Conservation (phyloP, 2,888 invertebrate species). For the Athalia circularis region DNA sequence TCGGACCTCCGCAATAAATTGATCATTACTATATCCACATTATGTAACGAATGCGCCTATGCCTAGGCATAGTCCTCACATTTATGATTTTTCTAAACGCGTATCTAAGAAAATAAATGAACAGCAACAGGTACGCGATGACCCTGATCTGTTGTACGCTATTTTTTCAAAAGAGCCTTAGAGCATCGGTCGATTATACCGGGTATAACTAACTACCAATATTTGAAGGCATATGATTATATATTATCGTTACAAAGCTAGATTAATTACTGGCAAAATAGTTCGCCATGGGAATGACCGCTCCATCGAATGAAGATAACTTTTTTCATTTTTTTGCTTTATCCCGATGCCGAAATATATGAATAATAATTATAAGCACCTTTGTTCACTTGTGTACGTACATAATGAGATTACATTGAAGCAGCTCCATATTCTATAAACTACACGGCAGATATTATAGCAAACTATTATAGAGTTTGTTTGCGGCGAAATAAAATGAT, state of each 20-base stretch:
- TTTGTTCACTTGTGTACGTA: slow-evolving; percentile 26
- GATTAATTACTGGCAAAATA: background rate
- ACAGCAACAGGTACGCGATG: slow-evolving; percentile 55
- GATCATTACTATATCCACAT: slow-evolving; percentile 15
- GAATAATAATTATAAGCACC: slow-evolving; percentile 39
- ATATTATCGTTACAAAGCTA: slow-evolving; percentile 24
- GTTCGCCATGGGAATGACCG: background rate
- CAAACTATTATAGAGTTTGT: slow-evolving; percentile 29
- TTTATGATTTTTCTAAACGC: slow-evolving; percentile 45
- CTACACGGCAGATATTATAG: slow-evolving; percentile 22
- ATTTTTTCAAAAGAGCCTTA: slow-evolving; percentile 13
- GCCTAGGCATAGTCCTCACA: slow-evolving; percentile 10
- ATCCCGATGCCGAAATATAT: background rate
- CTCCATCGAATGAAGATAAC: background rate
- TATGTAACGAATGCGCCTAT: slow-evolving; percentile 20
- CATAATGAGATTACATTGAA: slow-evolving; percentile 4
- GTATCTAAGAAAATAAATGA: slow-evolving; percentile 63
- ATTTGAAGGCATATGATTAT: slow-evolving; percentile 19
- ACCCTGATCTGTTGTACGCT: slow-evolving; percentile 46
- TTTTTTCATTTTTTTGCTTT: background rate
- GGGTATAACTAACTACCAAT: slow-evolving; percentile 24
- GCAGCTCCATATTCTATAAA: slow-evolving; percentile 7
- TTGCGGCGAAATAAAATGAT: slow-evolving; percentile 6
- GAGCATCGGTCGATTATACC: slow-evolving; percentile 31
- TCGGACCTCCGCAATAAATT: slow-evolving; percentile 30